phyloP scores from a whole-genome alignment of 2,113 vertebrate species.

The Prietella phreatophila region DNA sequence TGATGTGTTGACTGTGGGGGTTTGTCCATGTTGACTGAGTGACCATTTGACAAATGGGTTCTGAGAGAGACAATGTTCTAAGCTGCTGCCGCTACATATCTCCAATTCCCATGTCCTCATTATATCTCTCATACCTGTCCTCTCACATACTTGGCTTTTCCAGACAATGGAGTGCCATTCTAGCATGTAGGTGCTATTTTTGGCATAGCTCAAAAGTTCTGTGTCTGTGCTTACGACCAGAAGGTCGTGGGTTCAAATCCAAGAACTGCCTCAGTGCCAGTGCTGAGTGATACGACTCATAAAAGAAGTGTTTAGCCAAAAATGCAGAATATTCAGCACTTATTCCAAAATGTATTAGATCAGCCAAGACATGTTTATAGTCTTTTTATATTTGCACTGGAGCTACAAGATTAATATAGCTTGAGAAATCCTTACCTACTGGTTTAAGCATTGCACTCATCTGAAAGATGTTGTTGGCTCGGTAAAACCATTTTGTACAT shows the following conservation, averaged over 20 bases:
- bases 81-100: not conserved
- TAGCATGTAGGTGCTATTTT: not conserved
- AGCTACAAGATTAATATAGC: not conserved
- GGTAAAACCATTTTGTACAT: not conserved
- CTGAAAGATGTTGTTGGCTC: not conserved
- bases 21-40: constrained; percentile 24
- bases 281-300: not conserved
- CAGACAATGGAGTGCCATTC: not conserved
- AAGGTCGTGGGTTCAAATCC: not conserved
- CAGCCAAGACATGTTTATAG: not conserved
- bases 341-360: not conserved
- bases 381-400: not conserved
- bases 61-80: not conserved
- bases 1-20: not conserved
- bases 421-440: not conserved
- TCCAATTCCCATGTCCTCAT: constrained; percentile 24
- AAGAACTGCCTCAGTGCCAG: not conserved
- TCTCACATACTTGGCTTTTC: constrained; percentile 9
- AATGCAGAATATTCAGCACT: not conserved
- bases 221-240: not conserved
- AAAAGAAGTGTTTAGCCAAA: not conserved
- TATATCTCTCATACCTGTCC: not conserved
- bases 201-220: not conserved
- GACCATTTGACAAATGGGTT: not conserved
- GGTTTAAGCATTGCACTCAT: not conserved